These are phyloP conservation scores for Parotocinclus haroldoi DNA, from an alignment of 2,797 vertebrate genomes.

Conservation along the genomic window DNA sequence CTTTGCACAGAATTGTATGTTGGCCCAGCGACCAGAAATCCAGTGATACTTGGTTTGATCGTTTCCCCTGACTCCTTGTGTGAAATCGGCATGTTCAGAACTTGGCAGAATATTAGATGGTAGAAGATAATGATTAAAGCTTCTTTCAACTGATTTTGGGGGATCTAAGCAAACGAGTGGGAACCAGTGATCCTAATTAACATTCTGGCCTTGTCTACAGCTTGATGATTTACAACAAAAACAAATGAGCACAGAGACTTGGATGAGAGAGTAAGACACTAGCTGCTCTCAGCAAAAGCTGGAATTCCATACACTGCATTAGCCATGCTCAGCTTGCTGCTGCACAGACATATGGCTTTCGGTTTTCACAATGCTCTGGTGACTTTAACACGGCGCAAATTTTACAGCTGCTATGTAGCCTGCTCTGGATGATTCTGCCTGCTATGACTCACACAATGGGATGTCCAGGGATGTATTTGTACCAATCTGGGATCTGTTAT, in stretches of 20 bases:
- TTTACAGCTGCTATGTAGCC: neutral
- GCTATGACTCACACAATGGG: too few relatives aligned
- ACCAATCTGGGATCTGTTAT: too few relatives aligned
- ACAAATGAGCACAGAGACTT: constrained; percentile 16
- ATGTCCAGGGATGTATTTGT: neutral
- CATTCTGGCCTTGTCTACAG: constrained; percentile 46
- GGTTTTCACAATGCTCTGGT: neutral
- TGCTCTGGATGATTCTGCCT: neutral
- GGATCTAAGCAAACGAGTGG: constrained; percentile 43
- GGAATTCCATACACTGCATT: constrained; percentile 7
- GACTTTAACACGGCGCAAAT: constrained; percentile 5
- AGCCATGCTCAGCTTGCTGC: neutral
- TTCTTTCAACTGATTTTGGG: constrained; percentile 53
- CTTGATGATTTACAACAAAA: constrained; percentile 47
- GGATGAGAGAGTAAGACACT: constrained; percentile 6
- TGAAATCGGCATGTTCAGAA: too few relatives aligned
- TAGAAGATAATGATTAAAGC: constrained; percentile 56
- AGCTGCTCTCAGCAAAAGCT: constrained; percentile 13
- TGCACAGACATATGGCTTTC: constrained; percentile 16
- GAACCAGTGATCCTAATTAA: constrained; percentile 33
- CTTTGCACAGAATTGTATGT: too few relatives aligned
- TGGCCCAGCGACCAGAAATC: too few relatives aligned
- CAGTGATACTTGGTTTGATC: too few relatives aligned
- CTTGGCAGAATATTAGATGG: constrained; percentile 51
- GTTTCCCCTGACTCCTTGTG: too few relatives aligned